Percentiles rank a stretch among this genome's conserved stretches.
Evolutionary conservation across 2,888 invertebrate species (phyloP).

Genomic region (Chesias legatella): DNA sequence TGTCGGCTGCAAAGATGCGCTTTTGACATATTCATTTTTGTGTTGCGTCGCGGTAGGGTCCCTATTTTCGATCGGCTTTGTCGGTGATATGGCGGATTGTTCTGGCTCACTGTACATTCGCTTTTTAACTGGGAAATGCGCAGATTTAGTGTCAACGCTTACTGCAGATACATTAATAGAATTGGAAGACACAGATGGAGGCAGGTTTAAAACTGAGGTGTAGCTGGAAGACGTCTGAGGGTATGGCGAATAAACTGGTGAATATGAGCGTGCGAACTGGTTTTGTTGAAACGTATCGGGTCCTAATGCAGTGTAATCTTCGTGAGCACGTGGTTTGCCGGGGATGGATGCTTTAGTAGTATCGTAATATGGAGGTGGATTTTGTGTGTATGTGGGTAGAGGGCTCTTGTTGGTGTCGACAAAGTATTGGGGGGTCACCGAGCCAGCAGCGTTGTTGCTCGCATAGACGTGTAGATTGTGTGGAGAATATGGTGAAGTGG

Average conservation of each 20-base stretch:
- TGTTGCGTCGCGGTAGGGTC: slow-evolving; percentile 35
- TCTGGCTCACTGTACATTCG: slow-evolving; percentile 80
- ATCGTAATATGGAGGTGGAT: slow-evolving; percentile 82
- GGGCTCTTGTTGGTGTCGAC: slow-evolving; percentile 72
- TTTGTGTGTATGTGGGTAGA: slow-evolving; percentile 65
- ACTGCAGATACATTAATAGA: slow-evolving; percentile 40
- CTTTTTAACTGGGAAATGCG: slow-evolving; percentile 83
- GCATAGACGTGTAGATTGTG: slow-evolving; percentile 74
- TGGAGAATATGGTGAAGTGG: slow-evolving; percentile 72
- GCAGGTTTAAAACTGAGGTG: slow-evolving; percentile 52
- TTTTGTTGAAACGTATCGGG: slow-evolving; percentile 78
- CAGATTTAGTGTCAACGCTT: slow-evolving; percentile 52
- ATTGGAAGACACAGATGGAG: slow-evolving; percentile 43
- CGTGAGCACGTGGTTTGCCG: slow-evolving; percentile 74
- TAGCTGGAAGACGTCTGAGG: slow-evolving; percentile 58
- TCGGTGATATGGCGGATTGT: slow-evolving; percentile 41
- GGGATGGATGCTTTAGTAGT: slow-evolving; percentile 71
- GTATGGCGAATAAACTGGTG: slow-evolving; percentile 61
- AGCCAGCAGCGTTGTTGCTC: slow-evolving; percentile 53
- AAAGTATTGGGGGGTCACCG: slow-evolving; percentile 65
- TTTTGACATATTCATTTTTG: slow-evolving; percentile 55
- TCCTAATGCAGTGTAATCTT: slow-evolving; percentile 77
- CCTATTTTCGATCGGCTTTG: slow-evolving; percentile 47
- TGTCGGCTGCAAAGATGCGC: slow-evolving; percentile 34
- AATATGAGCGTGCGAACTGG: slow-evolving; percentile 64